A percentile compares a stretch with the other conserved stretches of the same genome.
These are phyloP conservation scores for Papilio helenus DNA, from an alignment of 1,140 invertebrate species.

Conservation along the genomic window DNA sequence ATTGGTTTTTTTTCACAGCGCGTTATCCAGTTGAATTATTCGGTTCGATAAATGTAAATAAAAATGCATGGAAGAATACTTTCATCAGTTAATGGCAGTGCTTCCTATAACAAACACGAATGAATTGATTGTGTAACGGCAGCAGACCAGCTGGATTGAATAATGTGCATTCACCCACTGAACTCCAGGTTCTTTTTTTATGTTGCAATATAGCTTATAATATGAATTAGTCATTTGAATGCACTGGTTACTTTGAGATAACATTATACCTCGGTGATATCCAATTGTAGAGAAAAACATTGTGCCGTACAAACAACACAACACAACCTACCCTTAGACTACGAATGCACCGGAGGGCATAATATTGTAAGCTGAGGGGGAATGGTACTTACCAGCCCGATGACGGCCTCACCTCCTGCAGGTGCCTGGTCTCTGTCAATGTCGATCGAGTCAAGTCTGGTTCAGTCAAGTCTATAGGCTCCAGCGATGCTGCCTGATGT, in stretches of 20 bases:
- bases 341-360: too few relatives aligned
- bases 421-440: too few relatives aligned
- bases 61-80: slow-evolving; percentile 20
- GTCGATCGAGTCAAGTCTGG: too few relatives aligned
- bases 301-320: too few relatives aligned
- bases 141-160: slow-evolving; percentile 10
- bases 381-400: too few relatives aligned
- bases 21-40: slow-evolving; percentile 7
- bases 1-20: neutral
- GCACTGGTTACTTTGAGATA: neutral
- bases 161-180: neutral
- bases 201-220: neutral
- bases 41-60: slow-evolving; percentile 16
- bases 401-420: too few relatives aligned
- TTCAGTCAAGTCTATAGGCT: too few relatives aligned
- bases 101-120: slow-evolving; percentile 1
- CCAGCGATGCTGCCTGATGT: too few relatives aligned
- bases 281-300: neutral
- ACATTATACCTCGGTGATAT: neutral
- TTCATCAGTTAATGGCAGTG: slow-evolving; percentile 16
- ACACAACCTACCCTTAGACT: too few relatives aligned
- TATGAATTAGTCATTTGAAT: neutral
- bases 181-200: neutral
- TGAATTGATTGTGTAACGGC: slow-evolving; percentile 6
- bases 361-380: too few relatives aligned